Evolutionary conservation across 2,113 vertebrate species (phyloP).

Genomic region (Hiodon alosoides): DNA sequence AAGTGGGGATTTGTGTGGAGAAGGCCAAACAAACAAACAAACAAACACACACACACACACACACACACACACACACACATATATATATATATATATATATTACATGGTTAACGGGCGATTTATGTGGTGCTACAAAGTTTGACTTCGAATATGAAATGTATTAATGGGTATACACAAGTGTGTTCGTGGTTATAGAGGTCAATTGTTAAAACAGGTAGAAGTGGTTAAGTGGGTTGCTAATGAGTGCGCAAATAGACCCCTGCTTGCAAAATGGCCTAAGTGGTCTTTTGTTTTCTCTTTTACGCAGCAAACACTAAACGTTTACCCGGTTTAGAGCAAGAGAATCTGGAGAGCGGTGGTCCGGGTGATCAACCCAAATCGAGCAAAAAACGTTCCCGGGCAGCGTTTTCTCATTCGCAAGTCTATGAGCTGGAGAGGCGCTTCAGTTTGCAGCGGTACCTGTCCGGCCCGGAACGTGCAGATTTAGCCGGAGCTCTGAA

Average conservation of each 20-base stretch:
- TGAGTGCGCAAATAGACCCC: constrained; percentile 10
- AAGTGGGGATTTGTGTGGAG: no score
- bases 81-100: neutral
- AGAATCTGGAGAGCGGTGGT: constrained; percentile 27
- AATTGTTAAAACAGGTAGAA: constrained; percentile 9
- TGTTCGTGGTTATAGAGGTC: neutral
- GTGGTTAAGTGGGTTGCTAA: neutral
- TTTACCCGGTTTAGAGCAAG: neutral
- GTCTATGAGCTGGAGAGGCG: constrained; percentile 69
- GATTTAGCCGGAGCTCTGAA: constrained; percentile 63
- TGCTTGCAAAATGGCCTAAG: constrained; percentile 13
- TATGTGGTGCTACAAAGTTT: no score
- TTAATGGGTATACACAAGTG: neutral
- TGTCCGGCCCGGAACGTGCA: constrained; percentile 65
- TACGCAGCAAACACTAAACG: constrained; percentile 27
- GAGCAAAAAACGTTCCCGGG: constrained; percentile 66
- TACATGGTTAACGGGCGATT: neutral
- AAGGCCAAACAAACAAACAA: no score
- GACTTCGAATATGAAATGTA: constrained; percentile 13
- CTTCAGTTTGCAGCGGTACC: constrained; percentile 64
- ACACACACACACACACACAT: neutral
- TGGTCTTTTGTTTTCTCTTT: constrained; percentile 20
- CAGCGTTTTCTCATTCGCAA: constrained; percentile 71
- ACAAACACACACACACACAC: neutral
- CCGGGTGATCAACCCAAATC: constrained; percentile 28